Evolutionary conservation across 1,140 invertebrate species (phyloP).

Genomic region (Linepithema humile): DNA sequence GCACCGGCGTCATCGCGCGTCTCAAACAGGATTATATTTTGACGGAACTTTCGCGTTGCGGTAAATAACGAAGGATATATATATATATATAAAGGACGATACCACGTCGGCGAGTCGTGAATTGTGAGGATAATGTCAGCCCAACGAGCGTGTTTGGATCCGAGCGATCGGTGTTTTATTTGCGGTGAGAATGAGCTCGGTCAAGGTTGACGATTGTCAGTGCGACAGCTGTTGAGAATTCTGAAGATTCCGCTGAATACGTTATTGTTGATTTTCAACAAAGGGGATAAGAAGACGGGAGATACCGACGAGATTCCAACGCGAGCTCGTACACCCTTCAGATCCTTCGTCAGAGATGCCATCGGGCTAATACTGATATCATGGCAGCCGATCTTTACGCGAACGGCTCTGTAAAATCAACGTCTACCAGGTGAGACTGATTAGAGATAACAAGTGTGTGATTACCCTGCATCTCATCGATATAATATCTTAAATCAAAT

Average conservation of each 20-base stretch:
- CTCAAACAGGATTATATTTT: too few relatives aligned
- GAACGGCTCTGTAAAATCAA: constrained; percentile 76
- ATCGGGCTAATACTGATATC: constrained; percentile 46
- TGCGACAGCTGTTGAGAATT: neutral
- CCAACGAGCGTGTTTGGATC: neutral
- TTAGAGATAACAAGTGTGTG: constrained; percentile 14
- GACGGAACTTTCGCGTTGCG: neutral
- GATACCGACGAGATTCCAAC: neutral
- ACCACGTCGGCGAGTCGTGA: neutral
- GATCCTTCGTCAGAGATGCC: constrained; percentile 23
- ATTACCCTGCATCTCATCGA: neutral
- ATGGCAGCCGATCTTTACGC: constrained; percentile 80
- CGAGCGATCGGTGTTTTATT: constrained; percentile 22
- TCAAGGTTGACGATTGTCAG: constrained; percentile 55
- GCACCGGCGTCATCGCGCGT: neutral
- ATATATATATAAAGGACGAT: neutral
- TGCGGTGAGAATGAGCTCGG: constrained; percentile 25
- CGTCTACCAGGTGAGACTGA: constrained; percentile 73
- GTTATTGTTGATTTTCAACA: neutral
- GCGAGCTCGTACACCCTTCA: neutral
- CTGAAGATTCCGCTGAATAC: neutral
- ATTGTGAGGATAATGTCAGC: constrained; percentile 20
- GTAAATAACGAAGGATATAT: neutral
- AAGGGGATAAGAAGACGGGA: neutral
- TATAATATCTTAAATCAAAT: neutral